phyloP scores from a whole-genome alignment of 2,113 vertebrate species.

The Caloenas nicobarica region DNA sequence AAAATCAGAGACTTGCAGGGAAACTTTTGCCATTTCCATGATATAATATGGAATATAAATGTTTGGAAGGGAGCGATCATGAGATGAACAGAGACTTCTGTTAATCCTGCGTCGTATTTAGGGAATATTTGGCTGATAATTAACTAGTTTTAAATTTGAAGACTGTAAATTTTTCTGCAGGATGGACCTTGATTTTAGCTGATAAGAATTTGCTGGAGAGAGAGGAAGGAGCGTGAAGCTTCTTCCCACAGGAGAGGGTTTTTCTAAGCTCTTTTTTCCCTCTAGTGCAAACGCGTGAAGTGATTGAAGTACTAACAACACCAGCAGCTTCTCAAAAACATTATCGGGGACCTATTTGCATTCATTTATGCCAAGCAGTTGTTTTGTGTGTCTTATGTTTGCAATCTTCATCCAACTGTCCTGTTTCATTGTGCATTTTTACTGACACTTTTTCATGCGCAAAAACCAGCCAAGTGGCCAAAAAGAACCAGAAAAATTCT shows the following conservation, averaged over 20 bases:
- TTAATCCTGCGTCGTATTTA: not conserved
- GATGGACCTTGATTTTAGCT: not conserved
- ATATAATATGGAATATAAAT: not conserved
- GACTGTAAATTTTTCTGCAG: not conserved
- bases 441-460: not conserved
- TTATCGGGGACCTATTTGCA: not conserved
- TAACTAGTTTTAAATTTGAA: not conserved
- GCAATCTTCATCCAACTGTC: not conserved
- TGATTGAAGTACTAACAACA: slow-evolving; percentile 11
- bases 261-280: slow-evolving; percentile 3
- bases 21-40: not conserved
- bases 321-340: not conserved
- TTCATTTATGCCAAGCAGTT: not conserved
- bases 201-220: slow-evolving; percentile 31
- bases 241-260: not conserved
- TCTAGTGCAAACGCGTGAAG: not conserved
- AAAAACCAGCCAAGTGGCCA: not conserved
- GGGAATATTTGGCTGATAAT: slow-evolving; percentile 2
- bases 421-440: fast-evolving
- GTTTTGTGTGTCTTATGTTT: not conserved
- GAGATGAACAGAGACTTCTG: not conserved
- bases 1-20: not conserved
- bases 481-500: not conserved
- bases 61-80: not conserved
- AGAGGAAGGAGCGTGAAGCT: not conserved